Base-by-base conservation (phyloP, 1,140 invertebrate species). In the Pogonus chalceus region DNA sequence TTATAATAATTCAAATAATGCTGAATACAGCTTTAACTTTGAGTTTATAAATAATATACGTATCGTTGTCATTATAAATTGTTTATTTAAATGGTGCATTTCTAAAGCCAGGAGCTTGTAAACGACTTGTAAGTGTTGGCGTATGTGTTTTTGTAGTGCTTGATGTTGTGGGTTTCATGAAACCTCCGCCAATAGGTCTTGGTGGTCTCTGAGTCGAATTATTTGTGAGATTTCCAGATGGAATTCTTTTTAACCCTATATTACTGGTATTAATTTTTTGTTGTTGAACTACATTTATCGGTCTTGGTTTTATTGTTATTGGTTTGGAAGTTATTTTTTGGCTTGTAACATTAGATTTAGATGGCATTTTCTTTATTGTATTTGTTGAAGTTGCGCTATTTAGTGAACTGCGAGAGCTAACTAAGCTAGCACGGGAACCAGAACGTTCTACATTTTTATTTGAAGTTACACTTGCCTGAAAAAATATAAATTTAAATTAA, bases 331-430 rank as follows among this genome's bases (percentile, higher is more conserved):
- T 65, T 20, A 61, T 59, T 58, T n/a, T 48, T 35, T 43, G 50
- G 20, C 46, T 48, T 35, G 35, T 57, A 2, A 21, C 47, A 26
- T 50, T 60, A 2, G 62, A 56, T 52, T 67, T 71, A 0, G 72
- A 66, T 1, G 79, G 75, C 18, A 82, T 74, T 48, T 82, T 81
- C 54, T 83, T 76, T 0, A 90, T 87, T 0, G 87, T 89, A 59
- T 85, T 84, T 0, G 88, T 84, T 2, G 88, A 90, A 0, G 82
- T 83, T 1, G 85, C 79, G 65, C 87, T 89, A 60, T 88, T 90
- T 21, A 91, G 72, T 0, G 88, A 90, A 60, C 87, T 90, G 2
- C 84, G 73, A 0, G 88, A 91, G 58, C 87, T 88, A 1, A 85
- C 76, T 9, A 92, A 68, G 54, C 87, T 90, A 24, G 83, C 85